Conservation (phyloP, 2,888 invertebrate species). For the Rapana venosa region DNA sequence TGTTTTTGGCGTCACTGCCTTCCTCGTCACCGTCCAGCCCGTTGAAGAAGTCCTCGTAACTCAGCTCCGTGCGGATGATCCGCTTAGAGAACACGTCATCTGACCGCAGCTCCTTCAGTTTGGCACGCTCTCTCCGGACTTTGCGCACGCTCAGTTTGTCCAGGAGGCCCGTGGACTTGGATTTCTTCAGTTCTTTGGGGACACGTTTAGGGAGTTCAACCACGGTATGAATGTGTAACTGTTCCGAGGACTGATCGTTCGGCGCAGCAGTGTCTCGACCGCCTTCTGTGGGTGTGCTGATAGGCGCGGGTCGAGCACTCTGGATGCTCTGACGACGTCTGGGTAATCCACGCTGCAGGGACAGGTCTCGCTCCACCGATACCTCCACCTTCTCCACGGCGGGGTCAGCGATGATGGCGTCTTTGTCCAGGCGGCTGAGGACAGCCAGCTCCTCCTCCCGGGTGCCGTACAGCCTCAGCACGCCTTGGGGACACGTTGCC, state of each 20-base stretch:
- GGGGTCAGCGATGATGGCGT: conserved; percentile 39
- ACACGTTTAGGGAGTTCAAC: conserved; percentile 65
- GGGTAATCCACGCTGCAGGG: conserved; percentile 36
- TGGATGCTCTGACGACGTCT: conserved; percentile 36
- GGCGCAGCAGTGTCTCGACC: neutral
- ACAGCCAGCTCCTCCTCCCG: conserved; percentile 63
- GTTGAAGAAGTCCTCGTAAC: conserved; percentile 60
- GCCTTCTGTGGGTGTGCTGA: conserved; percentile 22
- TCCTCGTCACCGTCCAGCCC: conserved; percentile 34
- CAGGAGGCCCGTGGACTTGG: conserved; percentile 63
- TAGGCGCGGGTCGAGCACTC: conserved; percentile 9
- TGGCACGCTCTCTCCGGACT: conserved; percentile 68
- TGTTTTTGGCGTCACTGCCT: neutral
- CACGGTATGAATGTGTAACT: neutral
- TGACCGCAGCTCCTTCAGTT: conserved; percentile 66
- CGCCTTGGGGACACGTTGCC: conserved; percentile 57
- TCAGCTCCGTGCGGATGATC: conserved; percentile 64
- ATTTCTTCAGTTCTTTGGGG: conserved; percentile 64
- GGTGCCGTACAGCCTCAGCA: conserved; percentile 64
- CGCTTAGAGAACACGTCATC: conserved; percentile 72
- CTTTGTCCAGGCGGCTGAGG: conserved; percentile 50
- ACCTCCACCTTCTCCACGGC: conserved; percentile 50
- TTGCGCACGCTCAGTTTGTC: conserved; percentile 70
- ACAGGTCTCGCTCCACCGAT: conserved; percentile 57
- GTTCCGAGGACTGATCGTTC: neutral